Evolutionary conservation across 2,888 invertebrate genomes (phyloP), one percentile per base, ranked within the genome.

Genomic region (Charanyca ferruginea): DNA sequence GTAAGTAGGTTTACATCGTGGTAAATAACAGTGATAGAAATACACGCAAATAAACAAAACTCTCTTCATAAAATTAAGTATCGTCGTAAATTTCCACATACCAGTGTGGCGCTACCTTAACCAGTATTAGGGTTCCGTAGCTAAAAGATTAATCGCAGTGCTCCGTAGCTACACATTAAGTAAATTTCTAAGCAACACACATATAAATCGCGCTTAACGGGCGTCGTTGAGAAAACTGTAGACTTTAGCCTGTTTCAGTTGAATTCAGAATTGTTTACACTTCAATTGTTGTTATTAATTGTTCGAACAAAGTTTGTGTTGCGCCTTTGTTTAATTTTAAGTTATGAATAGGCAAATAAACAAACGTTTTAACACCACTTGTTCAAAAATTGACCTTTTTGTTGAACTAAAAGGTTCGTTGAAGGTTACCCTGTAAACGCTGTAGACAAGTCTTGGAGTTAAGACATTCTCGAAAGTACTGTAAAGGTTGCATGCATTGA

Each of bases 151-250:
- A 94, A 94, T 94, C 90, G 89, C 89, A 80, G 81, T 80, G 87
- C 87, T 87, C 87, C 83, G 87, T 80, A 87, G 89, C 89, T 89
- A 88, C 89, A 87, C 92, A 91, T 93, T 91, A 91, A 92, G 92
- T 91, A 91, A 92, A 92, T 92, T 86, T 92, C 90, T 90, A 90
- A 91, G 91, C 91, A 91, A 91, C 93, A 90, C 88, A 91, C 89
- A 89, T 90, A 93, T 91, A 93, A 92, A 93, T 93, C 89, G 90
- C 88, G 86, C 89, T 87, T 91, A 93, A 94, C 91, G 91, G 91
- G 85, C 87, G 85, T 84, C 81, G 80, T 77, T 82, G 71, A 78
- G 74, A 79, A 77, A 80, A 79, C 80, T 81, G 80, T 85, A 79
- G 63, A 81, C 68, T 81, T 79, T 63, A 8, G 28, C 45, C 57